Conservation (phyloP, 2,797 vertebrate genomes). For the Lemur catta region DNA sequence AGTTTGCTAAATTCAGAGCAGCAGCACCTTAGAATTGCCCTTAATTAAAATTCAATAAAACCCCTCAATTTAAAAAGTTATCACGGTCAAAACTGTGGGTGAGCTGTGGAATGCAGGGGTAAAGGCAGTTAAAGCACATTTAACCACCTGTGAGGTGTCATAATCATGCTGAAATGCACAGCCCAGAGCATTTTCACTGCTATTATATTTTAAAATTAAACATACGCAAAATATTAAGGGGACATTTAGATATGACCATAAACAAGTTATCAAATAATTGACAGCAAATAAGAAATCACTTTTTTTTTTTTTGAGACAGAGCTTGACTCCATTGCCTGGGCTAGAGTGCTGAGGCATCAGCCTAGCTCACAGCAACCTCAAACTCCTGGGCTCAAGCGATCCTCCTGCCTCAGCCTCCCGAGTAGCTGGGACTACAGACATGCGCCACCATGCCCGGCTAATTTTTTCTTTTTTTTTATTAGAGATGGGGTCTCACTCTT, state of each 20-base stretch:
- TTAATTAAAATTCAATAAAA: conserved; percentile 85
- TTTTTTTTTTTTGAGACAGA: not conserved
- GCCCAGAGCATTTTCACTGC: conserved; percentile 81
- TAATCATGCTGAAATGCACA: conserved; percentile 82
- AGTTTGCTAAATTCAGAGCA: conserved; percentile 67
- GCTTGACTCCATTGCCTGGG: too few relatives aligned
- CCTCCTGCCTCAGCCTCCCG: too few relatives aligned
- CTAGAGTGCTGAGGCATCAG: too few relatives aligned
- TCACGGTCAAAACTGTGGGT: conserved; percentile 76
- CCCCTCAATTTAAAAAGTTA: conserved; percentile 76
- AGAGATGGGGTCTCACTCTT: too few relatives aligned
- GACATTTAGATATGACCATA: conserved; percentile 81
- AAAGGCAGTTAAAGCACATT: conserved; percentile 83
- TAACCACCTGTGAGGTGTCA: conserved; percentile 82
- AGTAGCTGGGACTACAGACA: too few relatives aligned
- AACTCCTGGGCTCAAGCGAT: too few relatives aligned
- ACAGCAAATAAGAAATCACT: conserved; percentile 77
- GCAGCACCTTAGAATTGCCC: conserved; percentile 70
- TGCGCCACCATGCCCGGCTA: too few relatives aligned
- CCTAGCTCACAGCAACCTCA: too few relatives aligned
- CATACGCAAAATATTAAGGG: conserved; percentile 82
- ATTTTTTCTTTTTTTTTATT: too few relatives aligned
- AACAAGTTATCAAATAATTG: conserved; percentile 84
- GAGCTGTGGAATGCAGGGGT: conserved; percentile 81
- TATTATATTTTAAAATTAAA: conserved; percentile 80